Evolutionary conservation across 2,113 vertebrate genomes (phyloP), one percentile per base, ranked within the genome.

Genomic region (Phyllopteryx taeniolatus): DNA sequence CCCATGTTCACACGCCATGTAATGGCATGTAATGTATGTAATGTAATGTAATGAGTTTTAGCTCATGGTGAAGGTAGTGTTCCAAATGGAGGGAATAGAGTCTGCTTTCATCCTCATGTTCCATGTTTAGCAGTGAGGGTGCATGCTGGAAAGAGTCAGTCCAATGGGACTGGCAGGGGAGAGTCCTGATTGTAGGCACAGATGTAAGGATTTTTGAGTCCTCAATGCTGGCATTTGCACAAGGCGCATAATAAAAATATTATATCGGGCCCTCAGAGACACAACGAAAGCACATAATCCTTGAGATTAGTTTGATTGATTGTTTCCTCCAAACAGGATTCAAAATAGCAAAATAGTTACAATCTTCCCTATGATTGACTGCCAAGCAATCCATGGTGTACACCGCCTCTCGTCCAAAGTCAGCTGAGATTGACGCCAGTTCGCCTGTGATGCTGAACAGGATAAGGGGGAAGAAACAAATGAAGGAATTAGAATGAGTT

Each of bases 271-370:
- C 72, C 70, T 77, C 62, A 46, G 60, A 78, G 67, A 79, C 33
- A 56, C 78, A 85, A 78, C 78, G 59, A 77, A 46, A 47, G 49
- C 73, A 74, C 68, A 70, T 77, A 83, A 82, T 84, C 68, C 73
- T 51, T 22, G 46, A 75, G 70, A 90, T 84, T 79, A 76, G 73
- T 68, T 47, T 79, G 81, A 83, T 81, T 88, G 72, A 87, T 83
- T 77, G 60, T 83, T 82, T 79, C 66, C 72, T 78, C 33, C 35
- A 66, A 59, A 67, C 57, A 47, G 20, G 65, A 83, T 81, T 75
- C 46, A 71, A 72, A 79, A 83, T 71, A 73, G 60, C 68, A 63
- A 80, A 59, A 74, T 76, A 72, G 46, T 53, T 79, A 17, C 57
- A 63, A 71, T 81, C 46, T 68, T 35, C 74, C 72, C 51, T 35